Evolutionary conservation across 2,888 invertebrate genomes (phyloP).

Genomic region (Drosophila testacea): DNA sequence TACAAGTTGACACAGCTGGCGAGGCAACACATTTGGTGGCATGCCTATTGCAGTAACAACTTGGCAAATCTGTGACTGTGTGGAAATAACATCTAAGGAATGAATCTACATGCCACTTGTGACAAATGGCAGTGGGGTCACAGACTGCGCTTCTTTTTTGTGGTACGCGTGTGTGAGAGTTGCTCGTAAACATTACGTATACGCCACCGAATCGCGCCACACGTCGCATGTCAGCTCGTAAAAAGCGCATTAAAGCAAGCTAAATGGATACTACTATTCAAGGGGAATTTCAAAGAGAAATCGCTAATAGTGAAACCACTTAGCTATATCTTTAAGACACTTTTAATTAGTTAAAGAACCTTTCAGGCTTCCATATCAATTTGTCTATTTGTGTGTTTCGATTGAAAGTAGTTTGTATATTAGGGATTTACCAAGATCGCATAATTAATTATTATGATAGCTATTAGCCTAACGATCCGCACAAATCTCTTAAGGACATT

Average conservation of each 20-base stretch:
- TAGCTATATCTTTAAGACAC: constrained; percentile 40
- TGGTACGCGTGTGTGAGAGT: constrained; percentile 22
- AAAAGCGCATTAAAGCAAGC: constrained; percentile 45
- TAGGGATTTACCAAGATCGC: background rate
- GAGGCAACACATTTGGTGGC: constrained; percentile 21
- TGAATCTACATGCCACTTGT: constrained; percentile 50
- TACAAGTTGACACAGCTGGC: constrained; percentile 19
- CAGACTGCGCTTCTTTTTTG: constrained; percentile 41
- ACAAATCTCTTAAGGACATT: background rate
- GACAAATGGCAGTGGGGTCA: constrained; percentile 33
- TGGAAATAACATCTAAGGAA: constrained; percentile 30
- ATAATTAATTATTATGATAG: constrained; percentile 20
- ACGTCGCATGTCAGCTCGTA: constrained; percentile 52
- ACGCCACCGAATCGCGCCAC: constrained; percentile 28
- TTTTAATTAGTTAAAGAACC: constrained; percentile 46
- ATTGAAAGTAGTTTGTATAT: constrained; percentile 4
- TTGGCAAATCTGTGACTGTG: constrained; percentile 49
- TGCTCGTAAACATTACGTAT: constrained; percentile 47
- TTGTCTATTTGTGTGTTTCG: background rate
- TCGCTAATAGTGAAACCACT: constrained; percentile 35
- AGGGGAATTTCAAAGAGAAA: background rate
- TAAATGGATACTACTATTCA: constrained; percentile 2
- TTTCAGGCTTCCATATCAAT: constrained; percentile 10
- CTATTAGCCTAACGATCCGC: background rate
- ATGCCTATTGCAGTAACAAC: constrained; percentile 35